Evolutionary conservation across 2,797 vertebrate species (phyloP).

Genomic region (Avahi laniger): DNA sequence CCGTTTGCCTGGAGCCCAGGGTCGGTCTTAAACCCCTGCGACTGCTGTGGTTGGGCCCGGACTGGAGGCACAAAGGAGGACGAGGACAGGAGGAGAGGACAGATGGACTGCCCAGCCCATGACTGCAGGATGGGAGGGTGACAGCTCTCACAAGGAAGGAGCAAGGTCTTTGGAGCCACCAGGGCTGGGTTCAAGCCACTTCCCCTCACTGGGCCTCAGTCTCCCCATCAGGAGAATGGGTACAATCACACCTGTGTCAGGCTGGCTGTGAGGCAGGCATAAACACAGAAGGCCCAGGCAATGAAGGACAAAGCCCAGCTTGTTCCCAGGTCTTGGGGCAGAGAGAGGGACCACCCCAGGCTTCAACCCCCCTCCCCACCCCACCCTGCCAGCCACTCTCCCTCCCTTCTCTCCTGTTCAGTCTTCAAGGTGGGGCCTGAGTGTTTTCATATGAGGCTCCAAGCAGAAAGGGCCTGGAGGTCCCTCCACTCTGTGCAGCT

Average conservation of each 20-base stretch:
- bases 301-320: background rate
- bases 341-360: background rate
- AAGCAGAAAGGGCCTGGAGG: background rate
- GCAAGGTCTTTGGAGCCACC: background rate
- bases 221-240: background rate
- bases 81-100: background rate
- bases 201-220: background rate
- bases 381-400: background rate
- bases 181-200: fast-evolving
- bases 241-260: fast-evolving
- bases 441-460: fast-evolving
- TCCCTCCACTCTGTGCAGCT: fast-evolving
- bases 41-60: background rate
- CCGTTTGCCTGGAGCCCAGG: fast-evolving
- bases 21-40: background rate
- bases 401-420: background rate
- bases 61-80: fast-evolving
- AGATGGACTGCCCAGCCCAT: background rate
- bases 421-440: background rate
- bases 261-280: too few species aligned
- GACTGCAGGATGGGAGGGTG: fast-evolving
- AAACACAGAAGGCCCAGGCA: background rate
- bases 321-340: background rate
- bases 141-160: background rate
- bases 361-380: fast-evolving